Percentiles rank a stretch among this genome's conserved stretches.
Conservation (phyloP, 2,888 invertebrate species). For the Eubasilissa splendida region DNA sequence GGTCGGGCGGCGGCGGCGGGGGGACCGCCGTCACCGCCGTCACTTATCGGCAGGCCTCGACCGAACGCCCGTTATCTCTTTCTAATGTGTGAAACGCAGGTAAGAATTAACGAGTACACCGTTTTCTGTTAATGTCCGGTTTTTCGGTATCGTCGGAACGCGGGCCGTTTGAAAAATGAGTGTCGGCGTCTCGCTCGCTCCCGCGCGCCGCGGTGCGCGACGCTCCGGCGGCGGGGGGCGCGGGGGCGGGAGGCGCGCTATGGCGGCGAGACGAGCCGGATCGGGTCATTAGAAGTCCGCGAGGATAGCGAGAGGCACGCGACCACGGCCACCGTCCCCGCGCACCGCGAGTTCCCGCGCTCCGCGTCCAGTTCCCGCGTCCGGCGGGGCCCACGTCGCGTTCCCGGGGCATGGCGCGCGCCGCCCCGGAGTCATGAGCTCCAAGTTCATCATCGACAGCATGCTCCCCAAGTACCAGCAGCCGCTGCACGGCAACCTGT, state of each 20-base stretch:
- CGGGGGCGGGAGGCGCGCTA: constrained; percentile 73
- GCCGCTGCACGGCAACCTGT: constrained; percentile 78
- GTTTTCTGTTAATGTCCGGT: constrained; percentile 52
- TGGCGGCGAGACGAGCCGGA: constrained; percentile 67
- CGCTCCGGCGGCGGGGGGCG: constrained; percentile 64
- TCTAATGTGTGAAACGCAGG: constrained; percentile 73
- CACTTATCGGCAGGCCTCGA: constrained; percentile 72
- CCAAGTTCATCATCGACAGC: constrained; percentile 98
- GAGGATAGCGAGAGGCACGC: constrained; percentile 61
- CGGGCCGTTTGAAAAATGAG: constrained; percentile 38
- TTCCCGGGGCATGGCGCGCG: constrained; percentile 67
- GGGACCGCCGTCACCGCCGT: constrained; percentile 73
- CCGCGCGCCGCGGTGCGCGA: constrained; percentile 60
- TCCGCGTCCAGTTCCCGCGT: constrained; percentile 64
- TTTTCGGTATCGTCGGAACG: constrained; percentile 43
- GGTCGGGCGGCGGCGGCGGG: constrained; percentile 35
- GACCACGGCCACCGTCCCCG: constrained; percentile 56
- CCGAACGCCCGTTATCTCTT: constrained; percentile 75
- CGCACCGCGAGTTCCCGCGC: constrained; percentile 41
- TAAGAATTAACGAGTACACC: constrained; percentile 72
- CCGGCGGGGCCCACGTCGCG: constrained; percentile 73
- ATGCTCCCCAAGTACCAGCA: constrained; percentile 95
- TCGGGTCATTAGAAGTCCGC: constrained; percentile 59
- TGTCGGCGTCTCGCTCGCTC: constrained; percentile 62
- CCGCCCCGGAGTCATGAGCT: constrained; percentile 85